phyloP scores from a whole-genome alignment of 2,888 invertebrate genomes.

The Archips crataeganus region DNA sequence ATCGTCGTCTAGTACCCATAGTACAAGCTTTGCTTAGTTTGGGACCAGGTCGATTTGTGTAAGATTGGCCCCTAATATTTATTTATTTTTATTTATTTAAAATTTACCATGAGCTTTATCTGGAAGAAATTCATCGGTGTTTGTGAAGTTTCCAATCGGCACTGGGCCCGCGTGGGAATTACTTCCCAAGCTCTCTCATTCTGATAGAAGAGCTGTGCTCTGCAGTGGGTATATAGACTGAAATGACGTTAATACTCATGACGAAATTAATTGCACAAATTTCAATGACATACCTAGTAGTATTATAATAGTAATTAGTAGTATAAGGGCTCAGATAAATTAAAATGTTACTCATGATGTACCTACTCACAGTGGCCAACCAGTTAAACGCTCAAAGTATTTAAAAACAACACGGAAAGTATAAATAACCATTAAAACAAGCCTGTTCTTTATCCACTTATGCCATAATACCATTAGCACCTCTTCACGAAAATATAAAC shows the following conservation, averaged over 20 bases:
- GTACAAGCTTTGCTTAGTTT: too few relatives aligned
- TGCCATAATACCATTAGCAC: conserved; percentile 36
- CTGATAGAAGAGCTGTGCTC: too few relatives aligned
- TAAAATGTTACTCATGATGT: neutral
- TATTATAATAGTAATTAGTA: neutral
- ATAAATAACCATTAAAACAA: conserved; percentile 23
- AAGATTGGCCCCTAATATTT: too few relatives aligned
- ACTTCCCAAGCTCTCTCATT: too few relatives aligned
- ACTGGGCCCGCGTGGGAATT: too few relatives aligned
- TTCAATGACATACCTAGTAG: neutral
- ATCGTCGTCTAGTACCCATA: too few relatives aligned
- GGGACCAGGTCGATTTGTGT: too few relatives aligned
- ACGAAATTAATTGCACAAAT: neutral
- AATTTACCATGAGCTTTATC: too few relatives aligned
- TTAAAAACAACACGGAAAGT: conserved; percentile 11
- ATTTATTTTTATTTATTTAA: too few relatives aligned
- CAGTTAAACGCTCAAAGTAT: conserved; percentile 1
- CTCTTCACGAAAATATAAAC: conserved; percentile 13
- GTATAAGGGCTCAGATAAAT: neutral
- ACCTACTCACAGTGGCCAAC: neutral
- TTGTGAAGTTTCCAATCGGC: too few relatives aligned
- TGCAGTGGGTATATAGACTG: too few relatives aligned
- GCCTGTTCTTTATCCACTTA: conserved; percentile 26
- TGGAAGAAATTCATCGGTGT: too few relatives aligned
- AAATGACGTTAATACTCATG: neutral